phyloP scores from a whole-genome alignment of 2,797 vertebrate genomes.

The Tragopan temminckii region DNA sequence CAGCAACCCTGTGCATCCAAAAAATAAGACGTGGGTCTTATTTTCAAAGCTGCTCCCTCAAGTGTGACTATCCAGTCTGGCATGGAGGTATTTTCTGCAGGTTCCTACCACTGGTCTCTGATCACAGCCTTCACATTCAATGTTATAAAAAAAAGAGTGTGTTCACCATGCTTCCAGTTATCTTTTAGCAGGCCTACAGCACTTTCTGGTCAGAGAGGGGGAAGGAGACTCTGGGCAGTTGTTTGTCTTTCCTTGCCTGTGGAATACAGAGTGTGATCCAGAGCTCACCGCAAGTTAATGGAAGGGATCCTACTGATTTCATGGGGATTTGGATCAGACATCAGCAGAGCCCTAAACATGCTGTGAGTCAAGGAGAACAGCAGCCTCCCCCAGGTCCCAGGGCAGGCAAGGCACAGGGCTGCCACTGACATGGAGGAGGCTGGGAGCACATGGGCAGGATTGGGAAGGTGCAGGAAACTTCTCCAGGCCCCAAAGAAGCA shows the following conservation, averaged over 20 bases:
- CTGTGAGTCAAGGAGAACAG: background rate
- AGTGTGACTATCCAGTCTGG: background rate
- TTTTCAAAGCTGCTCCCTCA: background rate
- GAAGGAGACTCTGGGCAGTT: background rate
- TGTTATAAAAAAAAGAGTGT: conserved; percentile 5
- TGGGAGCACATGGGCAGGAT: accelerated
- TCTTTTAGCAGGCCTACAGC: background rate
- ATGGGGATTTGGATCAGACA: background rate
- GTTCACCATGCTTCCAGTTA: background rate
- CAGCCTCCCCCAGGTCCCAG: background rate
- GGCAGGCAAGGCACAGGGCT: background rate
- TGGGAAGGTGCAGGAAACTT: background rate
- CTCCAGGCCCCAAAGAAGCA: background rate
- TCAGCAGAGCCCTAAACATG: background rate
- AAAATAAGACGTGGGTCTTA: background rate
- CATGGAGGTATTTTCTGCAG: background rate
- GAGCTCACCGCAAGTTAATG: background rate
- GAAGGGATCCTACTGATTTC: background rate
- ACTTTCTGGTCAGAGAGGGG: background rate
- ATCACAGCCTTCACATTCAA: conserved; percentile 2
- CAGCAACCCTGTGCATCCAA: accelerated
- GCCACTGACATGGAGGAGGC: background rate
- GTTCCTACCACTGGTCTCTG: background rate
- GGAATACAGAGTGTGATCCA: background rate
- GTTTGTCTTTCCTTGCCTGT: background rate